phyloP scores from a whole-genome alignment of 2,888 invertebrate species.

The Stenodera caucasica region DNA sequence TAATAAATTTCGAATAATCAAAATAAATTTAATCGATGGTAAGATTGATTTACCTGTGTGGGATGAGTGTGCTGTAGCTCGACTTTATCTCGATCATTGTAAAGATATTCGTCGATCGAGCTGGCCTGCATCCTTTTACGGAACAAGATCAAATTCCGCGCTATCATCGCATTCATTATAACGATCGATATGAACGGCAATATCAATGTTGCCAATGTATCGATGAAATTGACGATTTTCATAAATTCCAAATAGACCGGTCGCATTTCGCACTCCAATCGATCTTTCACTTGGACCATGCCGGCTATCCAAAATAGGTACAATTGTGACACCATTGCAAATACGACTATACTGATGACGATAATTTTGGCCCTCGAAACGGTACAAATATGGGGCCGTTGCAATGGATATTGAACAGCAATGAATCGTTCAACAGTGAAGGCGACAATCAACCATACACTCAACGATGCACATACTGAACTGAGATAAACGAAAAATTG shows the following conservation, averaged over 20 bases:
- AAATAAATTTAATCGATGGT: neutral
- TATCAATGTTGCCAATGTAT: conserved; percentile 65
- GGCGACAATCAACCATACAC: conserved; percentile 70
- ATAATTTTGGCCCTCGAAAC: conserved; percentile 62
- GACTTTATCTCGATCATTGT: conserved; percentile 49
- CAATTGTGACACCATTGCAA: conserved; percentile 53
- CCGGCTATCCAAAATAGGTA: conserved; percentile 52
- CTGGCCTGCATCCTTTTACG: conserved; percentile 53
- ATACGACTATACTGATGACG: conserved; percentile 54
- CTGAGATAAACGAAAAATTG: conserved; percentile 49
- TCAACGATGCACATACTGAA: conserved; percentile 62
- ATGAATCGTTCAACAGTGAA: conserved; percentile 72
- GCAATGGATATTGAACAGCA: conserved; percentile 66
- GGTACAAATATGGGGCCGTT: conserved; percentile 64
- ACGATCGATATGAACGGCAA: conserved; percentile 64
- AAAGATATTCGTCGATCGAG: conserved; percentile 43
- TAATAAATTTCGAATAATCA: too few species aligned
- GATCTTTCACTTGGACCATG: conserved; percentile 35
- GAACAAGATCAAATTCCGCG: conserved; percentile 58
- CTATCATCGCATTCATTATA: conserved; percentile 67
- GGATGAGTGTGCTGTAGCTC: conserved; percentile 52
- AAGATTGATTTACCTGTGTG: conserved; percentile 52
- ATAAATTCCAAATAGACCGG: conserved; percentile 58
- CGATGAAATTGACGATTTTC: conserved; percentile 62
- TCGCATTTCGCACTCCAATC: conserved; percentile 56